phyloP scores from a whole-genome alignment of 2,113 vertebrate species.

The Sturnira hondurensis region DNA sequence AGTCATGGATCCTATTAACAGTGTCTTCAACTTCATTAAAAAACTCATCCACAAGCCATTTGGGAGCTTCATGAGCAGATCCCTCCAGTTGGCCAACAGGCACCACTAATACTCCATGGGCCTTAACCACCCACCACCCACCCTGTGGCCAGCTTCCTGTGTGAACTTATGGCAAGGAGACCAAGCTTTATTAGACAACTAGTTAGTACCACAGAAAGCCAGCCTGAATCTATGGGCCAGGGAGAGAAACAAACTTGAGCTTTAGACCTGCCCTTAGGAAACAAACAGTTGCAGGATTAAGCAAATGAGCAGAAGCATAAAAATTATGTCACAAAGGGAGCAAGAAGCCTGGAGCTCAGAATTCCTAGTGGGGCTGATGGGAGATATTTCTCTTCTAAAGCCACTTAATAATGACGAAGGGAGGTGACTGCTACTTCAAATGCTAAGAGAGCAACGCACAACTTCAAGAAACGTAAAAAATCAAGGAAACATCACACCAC shows the following conservation, averaged over 20 bases:
- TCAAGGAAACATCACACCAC: background rate
- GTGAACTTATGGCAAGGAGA: background rate
- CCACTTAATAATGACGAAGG: background rate
- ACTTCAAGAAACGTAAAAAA: background rate
- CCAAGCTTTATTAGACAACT: background rate
- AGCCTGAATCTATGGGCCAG: too few relatives aligned
- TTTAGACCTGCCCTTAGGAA: background rate
- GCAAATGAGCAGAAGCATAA: background rate
- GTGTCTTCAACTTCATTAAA: background rate
- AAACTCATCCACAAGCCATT: background rate
- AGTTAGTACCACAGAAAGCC: background rate
- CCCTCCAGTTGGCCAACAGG: accelerated
- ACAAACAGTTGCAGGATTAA: background rate
- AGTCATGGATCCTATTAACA: background rate
- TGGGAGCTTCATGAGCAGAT: background rate
- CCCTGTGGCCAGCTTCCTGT: background rate
- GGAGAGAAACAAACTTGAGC: background rate
- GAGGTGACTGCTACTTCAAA: background rate
- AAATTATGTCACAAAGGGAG: background rate
- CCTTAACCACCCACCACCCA: accelerated
- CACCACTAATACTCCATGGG: background rate
- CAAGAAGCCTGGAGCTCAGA: background rate
- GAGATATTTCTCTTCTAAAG: background rate
- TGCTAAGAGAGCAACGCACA: background rate
- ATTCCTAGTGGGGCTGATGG: too few relatives aligned